Conservation (phyloP, 2,797 vertebrate genomes). For the Tachyglossus aculeatus region DNA sequence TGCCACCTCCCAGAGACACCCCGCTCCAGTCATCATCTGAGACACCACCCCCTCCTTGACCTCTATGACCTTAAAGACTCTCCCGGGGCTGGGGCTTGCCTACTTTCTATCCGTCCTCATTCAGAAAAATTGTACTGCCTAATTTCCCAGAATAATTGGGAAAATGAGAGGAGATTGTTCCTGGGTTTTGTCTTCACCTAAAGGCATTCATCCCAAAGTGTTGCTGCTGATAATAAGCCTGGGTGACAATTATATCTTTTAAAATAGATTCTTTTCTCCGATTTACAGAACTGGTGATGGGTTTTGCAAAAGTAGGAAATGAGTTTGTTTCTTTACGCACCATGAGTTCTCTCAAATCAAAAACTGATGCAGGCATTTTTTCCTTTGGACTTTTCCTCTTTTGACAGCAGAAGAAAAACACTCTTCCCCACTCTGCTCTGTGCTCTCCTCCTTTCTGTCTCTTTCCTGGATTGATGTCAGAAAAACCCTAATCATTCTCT, state of each 20-base stretch:
- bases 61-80: no score
- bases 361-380: slow-evolving; percentile 26
- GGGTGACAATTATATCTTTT: slow-evolving; percentile 32
- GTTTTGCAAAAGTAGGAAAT: slow-evolving; percentile 29
- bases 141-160: slow-evolving; percentile 6
- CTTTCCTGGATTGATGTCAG: slow-evolving; percentile 20
- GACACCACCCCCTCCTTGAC: background rate
- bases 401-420: slow-evolving; percentile 46
- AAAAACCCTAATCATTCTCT: slow-evolving; percentile 36
- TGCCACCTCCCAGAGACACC: background rate
- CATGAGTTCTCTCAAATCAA: slow-evolving; percentile 7
- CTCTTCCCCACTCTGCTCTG: background rate
- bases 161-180: background rate
- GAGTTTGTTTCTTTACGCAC: slow-evolving; percentile 3
- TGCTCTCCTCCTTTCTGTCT: slow-evolving; percentile 26
- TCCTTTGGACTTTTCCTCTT: slow-evolving; percentile 15
- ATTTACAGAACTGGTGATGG: background rate
- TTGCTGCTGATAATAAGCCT: slow-evolving; percentile 26
- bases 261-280: slow-evolving; percentile 21
- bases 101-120: background rate
- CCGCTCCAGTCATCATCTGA: background rate
- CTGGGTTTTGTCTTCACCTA: background rate
- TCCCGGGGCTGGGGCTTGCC: background rate
- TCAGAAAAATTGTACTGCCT: slow-evolving; percentile 8
- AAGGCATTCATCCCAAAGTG: slow-evolving; percentile 17